Conservation (phyloP, 2,888 invertebrate genomes). For the Amblyjoppa fuscipennis region DNA sequence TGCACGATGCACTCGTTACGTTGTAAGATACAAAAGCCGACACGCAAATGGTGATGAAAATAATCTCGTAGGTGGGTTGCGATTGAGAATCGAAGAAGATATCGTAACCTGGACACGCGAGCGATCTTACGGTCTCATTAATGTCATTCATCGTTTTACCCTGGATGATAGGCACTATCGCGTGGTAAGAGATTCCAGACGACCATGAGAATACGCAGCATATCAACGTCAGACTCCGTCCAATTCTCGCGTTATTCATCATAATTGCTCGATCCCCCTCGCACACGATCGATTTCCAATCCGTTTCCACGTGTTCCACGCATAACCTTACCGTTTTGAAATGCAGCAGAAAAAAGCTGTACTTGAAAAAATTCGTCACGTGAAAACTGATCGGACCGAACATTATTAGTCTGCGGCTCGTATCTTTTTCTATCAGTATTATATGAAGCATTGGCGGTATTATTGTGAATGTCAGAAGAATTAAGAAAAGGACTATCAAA, state of each 20-base stretch:
- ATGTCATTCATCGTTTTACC: slow-evolving; percentile 33
- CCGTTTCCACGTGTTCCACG: slow-evolving; percentile 9
- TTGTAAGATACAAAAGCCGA: slow-evolving; percentile 41
- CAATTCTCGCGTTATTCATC: slow-evolving; percentile 46
- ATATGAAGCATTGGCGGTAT: background rate
- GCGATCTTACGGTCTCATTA: slow-evolving; percentile 9
- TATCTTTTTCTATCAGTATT: background rate
- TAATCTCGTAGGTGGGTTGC: slow-evolving; percentile 68
- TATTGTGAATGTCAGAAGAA: background rate
- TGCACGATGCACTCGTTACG: slow-evolving; percentile 60
- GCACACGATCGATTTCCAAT: slow-evolving; percentile 67
- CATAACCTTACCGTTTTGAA: slow-evolving; percentile 56
- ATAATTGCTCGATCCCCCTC: slow-evolving; percentile 63
- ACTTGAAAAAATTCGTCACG: slow-evolving; percentile 47
- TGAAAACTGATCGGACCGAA: slow-evolving; percentile 50
- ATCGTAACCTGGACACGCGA: slow-evolving; percentile 65
- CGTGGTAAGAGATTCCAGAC: slow-evolving; percentile 62
- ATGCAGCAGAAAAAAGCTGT: slow-evolving; percentile 28
- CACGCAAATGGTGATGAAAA: slow-evolving; percentile 62
- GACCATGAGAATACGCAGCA: slow-evolving; percentile 69
- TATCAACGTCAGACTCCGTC: slow-evolving; percentile 54
- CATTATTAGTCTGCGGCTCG: slow-evolving; percentile 35
- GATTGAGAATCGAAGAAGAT: slow-evolving; percentile 62
- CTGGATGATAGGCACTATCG: slow-evolving; percentile 51
- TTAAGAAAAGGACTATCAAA: background rate